phyloP scores from a whole-genome alignment of 2,888 invertebrate genomes.

The Microctonus hyperodae region DNA sequence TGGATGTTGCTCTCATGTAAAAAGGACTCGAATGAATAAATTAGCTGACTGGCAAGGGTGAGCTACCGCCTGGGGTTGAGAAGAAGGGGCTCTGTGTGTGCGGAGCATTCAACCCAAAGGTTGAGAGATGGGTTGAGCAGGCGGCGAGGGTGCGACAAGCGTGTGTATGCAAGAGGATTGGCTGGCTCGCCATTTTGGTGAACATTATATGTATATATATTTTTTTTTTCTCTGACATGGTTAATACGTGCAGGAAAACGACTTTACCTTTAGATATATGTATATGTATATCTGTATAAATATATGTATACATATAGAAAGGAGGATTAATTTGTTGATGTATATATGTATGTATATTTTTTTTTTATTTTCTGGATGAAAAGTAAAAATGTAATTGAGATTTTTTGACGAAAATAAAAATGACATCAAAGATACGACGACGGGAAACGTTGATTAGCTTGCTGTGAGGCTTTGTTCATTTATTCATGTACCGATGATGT shows the following conservation, averaged over 20 bases:
- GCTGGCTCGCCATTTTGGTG: conserved; percentile 59
- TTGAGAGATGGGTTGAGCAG: conserved; percentile 36
- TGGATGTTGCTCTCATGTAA: conserved; percentile 54
- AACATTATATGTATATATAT: conserved; percentile 44
- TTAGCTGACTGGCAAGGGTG: conserved; percentile 49
- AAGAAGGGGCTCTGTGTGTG: conserved; percentile 23
- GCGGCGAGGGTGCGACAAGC: conserved; percentile 37
- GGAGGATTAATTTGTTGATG: too few species aligned
- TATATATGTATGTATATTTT: not conserved
- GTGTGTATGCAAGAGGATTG: conserved; percentile 43
- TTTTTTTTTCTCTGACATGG: conserved; percentile 10
- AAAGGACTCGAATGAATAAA: conserved; percentile 61
- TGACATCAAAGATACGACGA: not conserved
- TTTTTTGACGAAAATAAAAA: conserved; percentile 20
- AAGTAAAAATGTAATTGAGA: conserved; percentile 13
- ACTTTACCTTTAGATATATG: conserved; percentile 1
- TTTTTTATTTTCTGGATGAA: not conserved
- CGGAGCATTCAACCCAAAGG: conserved; percentile 36
- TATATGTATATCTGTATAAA: too few species aligned
- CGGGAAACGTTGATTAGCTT: conserved; percentile 22
- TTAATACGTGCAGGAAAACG: not conserved
- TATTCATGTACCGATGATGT: conserved; percentile 11
- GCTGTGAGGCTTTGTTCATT: not conserved
- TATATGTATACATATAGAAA: too few species aligned
- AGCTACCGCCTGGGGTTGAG: conserved; percentile 23